A percentile compares a stretch with the other conserved stretches of the same genome.
Conservation (phyloP, 2,888 invertebrate genomes). For the Creontiades dilutus region DNA sequence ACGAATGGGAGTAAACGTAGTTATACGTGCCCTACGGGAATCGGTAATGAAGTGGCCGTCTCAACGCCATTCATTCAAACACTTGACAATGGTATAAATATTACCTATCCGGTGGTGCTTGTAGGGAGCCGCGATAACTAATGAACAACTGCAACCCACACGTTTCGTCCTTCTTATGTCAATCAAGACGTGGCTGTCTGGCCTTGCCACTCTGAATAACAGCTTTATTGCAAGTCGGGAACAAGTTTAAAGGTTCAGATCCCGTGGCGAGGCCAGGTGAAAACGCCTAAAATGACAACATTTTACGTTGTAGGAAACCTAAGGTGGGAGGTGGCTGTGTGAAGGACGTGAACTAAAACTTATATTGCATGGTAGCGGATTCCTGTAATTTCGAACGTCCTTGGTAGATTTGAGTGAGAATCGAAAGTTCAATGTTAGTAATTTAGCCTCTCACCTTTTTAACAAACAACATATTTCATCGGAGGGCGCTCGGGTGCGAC, state of each 20-base stretch:
- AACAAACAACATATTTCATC: background rate
- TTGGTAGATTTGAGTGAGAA: constrained; percentile 2
- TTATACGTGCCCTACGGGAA: background rate
- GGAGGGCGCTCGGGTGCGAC: background rate
- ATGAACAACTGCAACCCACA: constrained; percentile 30
- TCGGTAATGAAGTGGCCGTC: constrained; percentile 24
- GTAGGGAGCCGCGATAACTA: constrained; percentile 9
- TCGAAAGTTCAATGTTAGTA: constrained; percentile 18
- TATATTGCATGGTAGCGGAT: background rate
- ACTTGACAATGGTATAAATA: constrained; percentile 29
- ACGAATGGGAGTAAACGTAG: too few species aligned
- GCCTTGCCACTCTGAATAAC: constrained; percentile 32
- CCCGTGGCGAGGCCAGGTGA: background rate
- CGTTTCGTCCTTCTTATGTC: constrained; percentile 38
- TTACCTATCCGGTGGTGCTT: background rate
- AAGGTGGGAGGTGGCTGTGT: background rate
- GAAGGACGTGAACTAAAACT: background rate
- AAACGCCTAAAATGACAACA: background rate
- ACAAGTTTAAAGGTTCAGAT: constrained; percentile 15
- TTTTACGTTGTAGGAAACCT: background rate
- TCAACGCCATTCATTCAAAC: background rate
- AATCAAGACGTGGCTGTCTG: constrained; percentile 9
- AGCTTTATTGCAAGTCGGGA: constrained; percentile 18
- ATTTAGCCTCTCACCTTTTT: background rate
- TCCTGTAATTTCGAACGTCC: background rate